Base-by-base conservation (phyloP, 2,113 vertebrate species). In the Ammodytes dubius region DNA sequence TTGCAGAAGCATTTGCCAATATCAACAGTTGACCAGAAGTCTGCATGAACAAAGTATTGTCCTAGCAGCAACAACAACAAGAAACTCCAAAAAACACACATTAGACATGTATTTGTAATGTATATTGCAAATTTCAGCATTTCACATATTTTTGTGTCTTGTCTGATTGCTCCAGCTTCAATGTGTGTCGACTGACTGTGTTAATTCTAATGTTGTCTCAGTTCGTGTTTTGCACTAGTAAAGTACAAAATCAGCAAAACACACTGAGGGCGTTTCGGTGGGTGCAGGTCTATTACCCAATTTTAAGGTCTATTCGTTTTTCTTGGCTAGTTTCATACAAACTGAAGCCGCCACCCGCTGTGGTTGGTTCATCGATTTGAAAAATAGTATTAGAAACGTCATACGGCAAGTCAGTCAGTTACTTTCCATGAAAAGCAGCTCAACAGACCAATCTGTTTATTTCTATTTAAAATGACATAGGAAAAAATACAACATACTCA, bases 31-130 rank as follows among this genome's bases (percentile, higher is more conserved):
- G 60, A 78, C 60, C 79, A 70, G 63, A 86, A 84, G 58, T 39
- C 17, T 68, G 17, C 6, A 2, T 57, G 19, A 43, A 49, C 35
- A 2, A 17, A 12, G 52, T n/a, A 5, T 56, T 80, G 40, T 66
- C 76, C 46, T 42, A 72, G 66, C 66, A 73, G 77, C 68, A 87
- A 77, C 79, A 79, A 8, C 17, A 37, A 72, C 6, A 43, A 12
- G 27, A 9, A 59, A 42, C 6, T 19, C 52, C 47, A 19, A 12
- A 37, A 59, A 11, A 42, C 47, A 15, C 46, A 47, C 3, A n/a
- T 75, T 35, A 27, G 27, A 27, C 5, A 50, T 0, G 17, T 27
- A 27, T 27, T 27, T 27, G 14, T 7, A 2, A n/a, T 13, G 14
- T 19, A 14, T 58, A n/a, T 50, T 27, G 27, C 27, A 27, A 27